Evolutionary conservation across 1,140 invertebrate species (phyloP), one percentile per base, ranked within the genome.

Genomic region (Philopotamus ludificatus): DNA sequence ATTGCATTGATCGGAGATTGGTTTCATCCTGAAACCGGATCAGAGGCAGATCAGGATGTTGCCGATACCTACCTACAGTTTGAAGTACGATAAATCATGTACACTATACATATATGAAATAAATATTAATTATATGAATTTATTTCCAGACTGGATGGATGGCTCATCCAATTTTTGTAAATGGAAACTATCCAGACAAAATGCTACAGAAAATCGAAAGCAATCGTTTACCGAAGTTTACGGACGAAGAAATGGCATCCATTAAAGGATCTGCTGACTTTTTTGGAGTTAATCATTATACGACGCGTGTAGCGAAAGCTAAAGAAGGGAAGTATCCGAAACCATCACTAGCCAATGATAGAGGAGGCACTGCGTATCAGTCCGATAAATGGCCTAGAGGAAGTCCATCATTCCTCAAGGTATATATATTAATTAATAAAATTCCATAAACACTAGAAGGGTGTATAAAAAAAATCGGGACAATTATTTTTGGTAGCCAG

Each of bases 141-240:
- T n/a, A n/a, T n/a, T n/a, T n/a, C n/a, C 53, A 80, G 76, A 66
- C 74, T 10, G 85, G 85, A 2, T 85, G 83, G 83, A 75, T 77
- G 15, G 73, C 79, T 0, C 72, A 85, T 73, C 82, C 82, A 3
- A 77, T 85, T 65, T 81, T 79, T 71, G 73, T 73, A 2, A 61
- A 73, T 0, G 84, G 85, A 0, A 81, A 85, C 66, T 86, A 85
- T 72, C 82, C 85, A 2, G 57, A 67, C 44, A 44, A 80, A 0
- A 81, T 86, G 78, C 83, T 79, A 79, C 55, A 63, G 74, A 3
- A 75, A 66, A 74, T 84, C 55, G 78, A 60, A 41, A 71, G 59
- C n/a, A 45, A 53, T 80, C 81, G 0, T 59, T 70, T 84, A 2
- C 78, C 78, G 0, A 55, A 45, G 15, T 76, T 84, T 49, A 74